phyloP scores from a whole-genome alignment of 2,888 invertebrate species.

The Salpingus planirostris region DNA sequence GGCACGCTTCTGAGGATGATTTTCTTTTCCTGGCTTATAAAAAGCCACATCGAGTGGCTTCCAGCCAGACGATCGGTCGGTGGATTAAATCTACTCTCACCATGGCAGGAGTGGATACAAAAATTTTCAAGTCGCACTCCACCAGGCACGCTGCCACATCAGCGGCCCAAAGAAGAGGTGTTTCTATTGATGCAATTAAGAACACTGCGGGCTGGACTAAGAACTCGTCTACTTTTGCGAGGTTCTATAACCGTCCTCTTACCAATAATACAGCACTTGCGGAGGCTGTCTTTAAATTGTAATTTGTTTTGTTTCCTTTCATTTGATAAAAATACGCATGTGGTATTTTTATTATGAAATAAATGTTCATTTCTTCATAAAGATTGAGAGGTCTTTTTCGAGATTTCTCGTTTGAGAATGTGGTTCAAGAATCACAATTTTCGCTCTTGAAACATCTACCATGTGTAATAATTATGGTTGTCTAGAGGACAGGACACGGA shows the following conservation, averaged over 20 bases:
- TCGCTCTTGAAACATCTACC: constrained; percentile 8
- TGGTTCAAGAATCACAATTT: too few species aligned
- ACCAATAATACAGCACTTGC: not conserved
- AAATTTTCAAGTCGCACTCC: constrained; percentile 14
- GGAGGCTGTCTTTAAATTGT: not conserved
- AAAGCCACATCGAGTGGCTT: not conserved
- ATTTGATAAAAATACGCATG: too few species aligned
- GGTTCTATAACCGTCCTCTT: constrained; percentile 6
- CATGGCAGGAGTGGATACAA: constrained; percentile 15
- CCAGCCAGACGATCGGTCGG: not conserved
- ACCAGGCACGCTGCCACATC: constrained; percentile 21
- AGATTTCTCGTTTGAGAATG: too few species aligned
- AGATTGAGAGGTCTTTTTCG: too few species aligned
- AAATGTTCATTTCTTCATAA: too few species aligned
- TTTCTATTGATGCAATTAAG: constrained; percentile 15
- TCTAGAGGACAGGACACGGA: constrained; percentile 7
- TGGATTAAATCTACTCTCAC: not conserved
- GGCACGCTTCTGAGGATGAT: too few species aligned
- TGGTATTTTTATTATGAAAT: too few species aligned
- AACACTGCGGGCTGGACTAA: constrained; percentile 18
- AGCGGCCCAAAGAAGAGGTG: too few species aligned
- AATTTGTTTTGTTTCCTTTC: not conserved
- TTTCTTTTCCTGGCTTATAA: too few species aligned
- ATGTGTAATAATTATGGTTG: too few species aligned
- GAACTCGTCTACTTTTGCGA: constrained; percentile 15